Percentiles rank a stretch among this genome's conserved stretches.
phyloP scores from a whole-genome alignment of 2,888 invertebrate species.

The Epicampocera succincta region DNA sequence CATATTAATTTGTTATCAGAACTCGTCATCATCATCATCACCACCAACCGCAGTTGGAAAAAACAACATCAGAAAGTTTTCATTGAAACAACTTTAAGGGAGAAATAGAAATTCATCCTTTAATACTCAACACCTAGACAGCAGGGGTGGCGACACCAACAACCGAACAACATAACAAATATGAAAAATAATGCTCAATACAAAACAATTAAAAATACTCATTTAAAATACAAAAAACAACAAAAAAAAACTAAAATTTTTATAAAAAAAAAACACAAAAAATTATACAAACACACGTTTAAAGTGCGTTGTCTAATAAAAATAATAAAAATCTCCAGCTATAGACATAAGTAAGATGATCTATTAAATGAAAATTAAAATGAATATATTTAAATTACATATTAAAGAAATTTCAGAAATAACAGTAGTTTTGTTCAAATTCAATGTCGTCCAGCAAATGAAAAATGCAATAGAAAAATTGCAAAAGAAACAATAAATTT shows the following conservation, averaged over 20 bases:
- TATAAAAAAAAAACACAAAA: conserved; percentile 34
- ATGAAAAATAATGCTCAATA: conserved; percentile 62
- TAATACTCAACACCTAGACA: conserved; percentile 46
- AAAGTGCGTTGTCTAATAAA: conserved; percentile 52
- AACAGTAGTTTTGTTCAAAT: conserved; percentile 74
- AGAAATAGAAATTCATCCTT: conserved; percentile 17
- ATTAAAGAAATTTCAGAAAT: conserved; percentile 47
- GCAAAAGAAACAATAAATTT: conserved; percentile 62
- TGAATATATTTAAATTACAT: conserved; percentile 58
- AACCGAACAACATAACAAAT: conserved; percentile 49
- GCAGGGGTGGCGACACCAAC: conserved; percentile 46
- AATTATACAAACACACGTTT: conserved; percentile 48
- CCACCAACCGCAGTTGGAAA: conserved; percentile 18
- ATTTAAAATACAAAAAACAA: conserved; percentile 31
- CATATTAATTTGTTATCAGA: conserved; percentile 85
- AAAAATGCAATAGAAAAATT: conserved; percentile 60
- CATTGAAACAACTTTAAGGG: conserved; percentile 42
- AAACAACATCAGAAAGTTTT: conserved; percentile 1
- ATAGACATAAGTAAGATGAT: conserved; percentile 43
- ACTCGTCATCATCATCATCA: conserved; percentile 35
- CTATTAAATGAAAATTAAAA: conserved; percentile 39
- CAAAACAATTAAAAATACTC: conserved; percentile 52
- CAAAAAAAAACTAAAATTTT: conserved; percentile 34
- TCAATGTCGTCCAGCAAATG: conserved; percentile 79
- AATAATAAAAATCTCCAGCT: conserved; percentile 19